Evolutionary conservation across 2,113 vertebrate genomes (phyloP), one percentile per base, ranked within the genome.

Genomic region (Actenoides hombroni): DNA sequence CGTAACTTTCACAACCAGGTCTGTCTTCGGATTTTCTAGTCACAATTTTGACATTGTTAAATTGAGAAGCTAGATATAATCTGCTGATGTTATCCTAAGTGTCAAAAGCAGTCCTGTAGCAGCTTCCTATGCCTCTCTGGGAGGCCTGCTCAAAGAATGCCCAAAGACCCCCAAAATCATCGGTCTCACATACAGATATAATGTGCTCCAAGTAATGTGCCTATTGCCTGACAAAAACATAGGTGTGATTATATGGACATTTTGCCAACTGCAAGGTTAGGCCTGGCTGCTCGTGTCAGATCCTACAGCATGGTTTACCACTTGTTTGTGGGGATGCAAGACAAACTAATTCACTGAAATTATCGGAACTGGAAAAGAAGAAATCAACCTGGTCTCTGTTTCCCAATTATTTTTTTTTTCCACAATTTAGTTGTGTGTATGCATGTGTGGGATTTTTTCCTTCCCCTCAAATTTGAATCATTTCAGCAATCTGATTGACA

Each of bases 381-480:
- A 9, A 64, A 68, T 1, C 13, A 31, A 37, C 4, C 23, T 28
- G 9, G 15, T 74, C 18, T 23, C 26, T 25, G 3, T 65, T 85
- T 59, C n/a, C 59, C 21, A 18, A 0, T 65, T 25, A 69, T 73
- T 35, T 39, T 65, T 26, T 17, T 24, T 28, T 9, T 51, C 33
- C 25, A 9, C 3, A 11, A 42, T 2, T 13, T 67, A 78, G 31
- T n/a, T n/a, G 28, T 75, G n/a, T 63, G 16, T 40, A 12, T 49
- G 21, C 14, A 37, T 0, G 0, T 40, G 46, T 63, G 23, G 4
- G 1, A 21, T 78, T 86, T 53, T 77, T 49, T 16, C 31, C 21
- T 85, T 51, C 13, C 44, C 39, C n/a, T 74, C 40, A 33, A 9
- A 54, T 33, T 1, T 35, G 16, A 40, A 59, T 69, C 4, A 10